These are phyloP conservation scores for Amblyopsis hoosieri DNA, from an alignment of 2,797 vertebrate genomes.

Conservation along the genomic window DNA sequence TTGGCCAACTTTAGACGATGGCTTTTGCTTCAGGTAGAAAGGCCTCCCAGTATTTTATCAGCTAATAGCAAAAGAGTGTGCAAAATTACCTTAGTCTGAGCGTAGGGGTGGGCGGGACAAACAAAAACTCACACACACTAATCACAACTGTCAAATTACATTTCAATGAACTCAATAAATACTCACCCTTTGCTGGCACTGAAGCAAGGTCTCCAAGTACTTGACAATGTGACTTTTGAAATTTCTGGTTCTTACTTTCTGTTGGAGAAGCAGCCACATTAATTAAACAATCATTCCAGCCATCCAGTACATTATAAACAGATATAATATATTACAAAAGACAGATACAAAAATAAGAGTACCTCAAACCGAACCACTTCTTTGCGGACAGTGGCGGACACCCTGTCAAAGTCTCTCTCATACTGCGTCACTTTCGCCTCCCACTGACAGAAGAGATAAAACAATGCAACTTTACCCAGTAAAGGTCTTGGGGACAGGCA, in stretches of 20 bases:
- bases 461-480: not conserved
- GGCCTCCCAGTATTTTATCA: slow-evolving; percentile 98
- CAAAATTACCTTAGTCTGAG: no score
- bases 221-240: slow-evolving; percentile 89
- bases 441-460: slow-evolving; percentile 80
- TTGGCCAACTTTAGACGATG: slow-evolving; percentile 84
- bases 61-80: slow-evolving; percentile 66
- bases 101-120: not conserved
- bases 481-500: no score
- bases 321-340: not conserved
- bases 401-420: slow-evolving; percentile 93
- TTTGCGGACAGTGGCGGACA: slow-evolving; percentile 90
- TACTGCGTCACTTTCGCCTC: slow-evolving; percentile 94
- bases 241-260: slow-evolving; percentile 95
- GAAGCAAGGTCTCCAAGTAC: slow-evolving; percentile 88
- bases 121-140: not conserved
- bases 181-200: slow-evolving; percentile 94
- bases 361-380: slow-evolving; percentile 96
- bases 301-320: not conserved
- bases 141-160: not conserved
- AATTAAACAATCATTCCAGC: not conserved
- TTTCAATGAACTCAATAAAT: not conserved
- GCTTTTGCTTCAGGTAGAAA: slow-evolving; percentile 98
- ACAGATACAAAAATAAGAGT: not conserved
- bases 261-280: slow-evolving; percentile 27